phyloP scores from a whole-genome alignment of 2,113 vertebrate genomes.

The Coreoperca whiteheadi region DNA sequence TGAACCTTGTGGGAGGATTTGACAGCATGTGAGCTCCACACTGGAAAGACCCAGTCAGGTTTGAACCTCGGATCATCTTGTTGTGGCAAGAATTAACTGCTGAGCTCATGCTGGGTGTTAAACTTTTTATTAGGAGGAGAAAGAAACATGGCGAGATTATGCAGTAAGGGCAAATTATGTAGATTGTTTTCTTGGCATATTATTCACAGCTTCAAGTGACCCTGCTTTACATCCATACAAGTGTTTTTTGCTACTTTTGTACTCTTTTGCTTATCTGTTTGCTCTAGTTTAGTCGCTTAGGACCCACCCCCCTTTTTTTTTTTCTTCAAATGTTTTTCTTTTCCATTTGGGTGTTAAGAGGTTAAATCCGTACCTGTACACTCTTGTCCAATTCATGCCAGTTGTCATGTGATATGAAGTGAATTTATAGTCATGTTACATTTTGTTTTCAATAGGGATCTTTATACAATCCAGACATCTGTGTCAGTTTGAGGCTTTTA shows the following conservation, averaged over 20 bases:
- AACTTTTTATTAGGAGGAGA: conserved; percentile 34
- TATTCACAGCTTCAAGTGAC: conserved; percentile 19
- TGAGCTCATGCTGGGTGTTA: conserved; percentile 36
- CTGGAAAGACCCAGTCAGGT: background rate
- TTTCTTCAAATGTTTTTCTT: too few relatives aligned
- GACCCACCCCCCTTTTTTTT: too few relatives aligned
- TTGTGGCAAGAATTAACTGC: conserved; percentile 18
- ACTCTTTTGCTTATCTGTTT: background rate
- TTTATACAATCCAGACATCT: background rate
- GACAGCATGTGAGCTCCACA: background rate
- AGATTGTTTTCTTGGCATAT: background rate
- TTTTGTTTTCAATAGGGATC: background rate
- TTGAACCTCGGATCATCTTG: conserved; percentile 21
- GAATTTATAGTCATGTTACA: background rate
- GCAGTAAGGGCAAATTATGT: background rate
- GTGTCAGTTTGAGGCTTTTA: background rate
- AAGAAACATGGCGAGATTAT: background rate
- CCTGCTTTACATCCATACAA: background rate
- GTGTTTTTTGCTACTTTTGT: background rate
- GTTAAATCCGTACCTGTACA: background rate
- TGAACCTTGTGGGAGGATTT: conserved; percentile 1
- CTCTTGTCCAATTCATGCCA: background rate
- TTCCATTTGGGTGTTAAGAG: too few relatives aligned
- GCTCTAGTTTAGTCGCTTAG: background rate
- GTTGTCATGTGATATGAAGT: background rate